Conservation (phyloP, 1,140 invertebrate species). For the Plodia interpunctella region DNA sequence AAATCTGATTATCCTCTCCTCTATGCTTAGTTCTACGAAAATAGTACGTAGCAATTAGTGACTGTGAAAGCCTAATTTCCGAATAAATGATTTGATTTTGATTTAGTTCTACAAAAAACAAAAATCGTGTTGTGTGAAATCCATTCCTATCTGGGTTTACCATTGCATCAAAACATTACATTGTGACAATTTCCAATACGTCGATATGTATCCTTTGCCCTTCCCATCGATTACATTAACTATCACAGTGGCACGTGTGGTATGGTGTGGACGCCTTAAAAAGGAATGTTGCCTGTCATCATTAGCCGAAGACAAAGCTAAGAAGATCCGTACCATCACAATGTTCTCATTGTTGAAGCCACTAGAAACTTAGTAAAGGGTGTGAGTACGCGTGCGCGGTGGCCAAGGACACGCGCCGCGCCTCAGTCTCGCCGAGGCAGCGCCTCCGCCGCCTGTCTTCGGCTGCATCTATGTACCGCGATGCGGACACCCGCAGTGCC, state of each 20-base stretch:
- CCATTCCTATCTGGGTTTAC: too few relatives aligned
- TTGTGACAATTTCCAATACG: neutral
- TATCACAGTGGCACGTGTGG: neutral
- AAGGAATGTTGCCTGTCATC: neutral
- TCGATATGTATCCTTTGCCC: constrained; percentile 6
- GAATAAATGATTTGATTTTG: constrained; percentile 5
- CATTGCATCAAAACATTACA: too few relatives aligned
- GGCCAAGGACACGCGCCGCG: constrained; percentile 66
- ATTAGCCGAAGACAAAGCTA: constrained; percentile 12
- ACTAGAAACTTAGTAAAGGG: constrained; percentile 57
- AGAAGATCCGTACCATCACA: constrained; percentile 29
- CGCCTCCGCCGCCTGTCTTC: constrained; percentile 51
- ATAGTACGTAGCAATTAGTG: too few relatives aligned
- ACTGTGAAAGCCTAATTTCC: too few relatives aligned
- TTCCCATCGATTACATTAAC: neutral
- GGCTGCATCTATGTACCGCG: constrained; percentile 32
- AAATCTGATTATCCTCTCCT: too few relatives aligned
- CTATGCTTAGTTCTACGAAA: too few relatives aligned
- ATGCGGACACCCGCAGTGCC: constrained; percentile 59
- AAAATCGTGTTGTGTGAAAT: too few relatives aligned
- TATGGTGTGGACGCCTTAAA: neutral
- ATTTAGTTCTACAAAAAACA: too few relatives aligned
- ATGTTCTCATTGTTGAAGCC: constrained; percentile 43
- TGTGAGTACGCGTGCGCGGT: constrained; percentile 54
- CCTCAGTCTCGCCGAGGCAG: constrained; percentile 67